Evolutionary conservation across 2,113 vertebrate genomes (phyloP), one percentile per base, ranked within the genome.

Genomic region (Tautogolabrus adspersus): DNA sequence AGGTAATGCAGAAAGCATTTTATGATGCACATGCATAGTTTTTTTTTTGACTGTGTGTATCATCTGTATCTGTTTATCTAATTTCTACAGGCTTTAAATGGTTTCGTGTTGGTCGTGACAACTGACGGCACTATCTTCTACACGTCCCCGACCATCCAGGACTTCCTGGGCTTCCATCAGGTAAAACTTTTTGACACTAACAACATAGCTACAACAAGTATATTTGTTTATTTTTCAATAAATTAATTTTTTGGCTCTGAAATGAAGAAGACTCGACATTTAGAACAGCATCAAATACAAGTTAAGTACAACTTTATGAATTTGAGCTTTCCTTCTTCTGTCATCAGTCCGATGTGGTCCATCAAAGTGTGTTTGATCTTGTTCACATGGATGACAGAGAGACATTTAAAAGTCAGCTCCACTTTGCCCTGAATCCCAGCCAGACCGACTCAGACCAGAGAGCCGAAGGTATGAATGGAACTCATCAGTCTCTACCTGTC

Each of bases 131-230:
- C 68, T 1, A 64, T 94, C 55, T 93, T 94, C 75, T 94, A 94
- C 9, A 3, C 85, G 0, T 94, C 92, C 0, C 65, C 84, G 19
- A 93, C 92, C 16, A 83, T 94, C 75, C 89, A 86, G 66, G 90
- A 93, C 83, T 92, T 91, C 79, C 82, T 94, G 44, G 93, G 93
- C 47, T 94, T 93, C 82, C 93, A 93, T 81, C 93, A 94, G 87
- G 93, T 94, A 40, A 80, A 64, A 58, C 49, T 12, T 16, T 34
- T 6, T 11, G 30, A 38, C 37, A 19, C 30, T 1, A 0, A 46
- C 46, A 16, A 11, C 46, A 42, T 18, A 5, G 18, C 15, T 19
- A 4, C 47, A 49, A 3, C 15, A 5, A 49, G 15, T 18, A 18
- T 16, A 49, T 16, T 1, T 6, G 40, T 3, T 42, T 15, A 15